phyloP scores from a whole-genome alignment of 2,797 vertebrate genomes.

The Odontamblyopus lacepedii region DNA sequence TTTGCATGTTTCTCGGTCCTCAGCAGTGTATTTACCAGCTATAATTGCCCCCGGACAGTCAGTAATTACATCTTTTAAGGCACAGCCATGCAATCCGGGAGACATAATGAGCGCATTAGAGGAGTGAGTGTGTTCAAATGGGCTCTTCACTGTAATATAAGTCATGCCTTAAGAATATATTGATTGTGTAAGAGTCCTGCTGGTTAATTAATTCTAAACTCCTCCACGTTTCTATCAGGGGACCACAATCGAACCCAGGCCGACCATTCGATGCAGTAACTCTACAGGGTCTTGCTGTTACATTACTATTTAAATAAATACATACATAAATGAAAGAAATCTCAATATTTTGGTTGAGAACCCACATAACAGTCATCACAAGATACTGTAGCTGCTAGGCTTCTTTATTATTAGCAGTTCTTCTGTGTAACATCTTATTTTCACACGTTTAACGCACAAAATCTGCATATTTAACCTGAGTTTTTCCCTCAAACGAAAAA shows the following conservation, averaged over 20 bases:
- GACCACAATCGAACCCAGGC: background rate
- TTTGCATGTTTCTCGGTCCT: background rate
- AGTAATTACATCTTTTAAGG: slow-evolving; percentile 6
- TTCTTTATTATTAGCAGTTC: no score
- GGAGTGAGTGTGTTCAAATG: background rate
- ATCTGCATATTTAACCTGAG: no score
- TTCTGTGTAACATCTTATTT: no score
- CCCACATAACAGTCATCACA: no score
- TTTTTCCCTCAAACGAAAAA: no score
- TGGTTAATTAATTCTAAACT: slow-evolving; percentile 22
- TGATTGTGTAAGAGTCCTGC: slow-evolving; percentile 15
- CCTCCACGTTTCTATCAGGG: slow-evolving; percentile 6
- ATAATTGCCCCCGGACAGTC: background rate
- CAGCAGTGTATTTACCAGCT: background rate
- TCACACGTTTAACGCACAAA: no score
- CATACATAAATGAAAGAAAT: no score
- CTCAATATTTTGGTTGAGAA: no score
- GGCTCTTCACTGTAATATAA: background rate
- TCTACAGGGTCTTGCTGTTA: no score
- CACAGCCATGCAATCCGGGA: background rate
- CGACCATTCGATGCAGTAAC: no score
- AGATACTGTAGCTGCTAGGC: no score
- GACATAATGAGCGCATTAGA: background rate
- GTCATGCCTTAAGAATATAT: slow-evolving; percentile 12
- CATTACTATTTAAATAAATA: no score